Base-by-base conservation (phyloP, 2,113 vertebrate species). In the Bos javanicus region DNA sequence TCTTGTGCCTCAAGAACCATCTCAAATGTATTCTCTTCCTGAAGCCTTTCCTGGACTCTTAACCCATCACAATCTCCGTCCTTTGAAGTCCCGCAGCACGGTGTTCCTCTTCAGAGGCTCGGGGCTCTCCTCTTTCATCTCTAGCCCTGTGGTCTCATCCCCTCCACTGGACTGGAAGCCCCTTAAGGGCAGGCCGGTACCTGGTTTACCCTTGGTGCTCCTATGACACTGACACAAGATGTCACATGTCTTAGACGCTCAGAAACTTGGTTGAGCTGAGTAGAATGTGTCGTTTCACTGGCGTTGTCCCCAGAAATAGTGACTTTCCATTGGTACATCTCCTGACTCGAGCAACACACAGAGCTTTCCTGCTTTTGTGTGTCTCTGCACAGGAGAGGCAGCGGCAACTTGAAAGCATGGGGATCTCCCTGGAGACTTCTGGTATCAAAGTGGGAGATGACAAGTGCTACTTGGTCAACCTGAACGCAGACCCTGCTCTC, bases 401-500 rank as follows among this genome's bases (percentile, higher is more conserved):
- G 92, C 99, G 99, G 85, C 99, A 99, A 95, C 98, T 99, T n/a
- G 99, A 99, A 98, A 99, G 99, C 97, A 99, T 99, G 99, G 99
- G 99, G 13, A 99, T 99, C 98, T 99, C 99, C 92, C 98, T 99
- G 7, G 99, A 99, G 98, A 99, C 99, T 0, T 99, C 99, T 16
- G 99, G 99, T n/a, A 99, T 99, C 97, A 99, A 99, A 98, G 99
- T 99, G 91, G 99, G 99, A 7, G 99, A 99, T 95, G 99, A 99
- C 98, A 99, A 99, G 95, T 99, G 99, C 98, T 99, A 99, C 93
- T 98, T 99, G 84, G 99, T 99, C 96, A 99, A 99, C 98, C 99
- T 99, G 91, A 99, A 99, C 28, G 99, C 99, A 0, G 99, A 99
- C 95, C 99, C 99, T 88, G 99, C 99, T 0, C 99, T 99, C 57